Evolutionary conservation across 2,113 vertebrate genomes (phyloP).

Genomic region (Ranitomeya variabilis): DNA sequence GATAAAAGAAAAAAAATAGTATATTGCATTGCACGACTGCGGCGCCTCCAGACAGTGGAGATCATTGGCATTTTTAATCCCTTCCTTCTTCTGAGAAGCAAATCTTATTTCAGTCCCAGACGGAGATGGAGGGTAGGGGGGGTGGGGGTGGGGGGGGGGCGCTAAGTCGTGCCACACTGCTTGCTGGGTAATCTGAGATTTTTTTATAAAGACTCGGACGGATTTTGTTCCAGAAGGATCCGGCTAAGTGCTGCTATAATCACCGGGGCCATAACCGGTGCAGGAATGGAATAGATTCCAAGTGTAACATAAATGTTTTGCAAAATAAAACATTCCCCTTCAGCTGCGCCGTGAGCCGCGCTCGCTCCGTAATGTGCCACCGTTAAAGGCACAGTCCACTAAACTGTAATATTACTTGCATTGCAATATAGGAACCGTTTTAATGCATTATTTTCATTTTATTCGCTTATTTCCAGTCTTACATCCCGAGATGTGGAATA

Average conservation of each 20-base stretch:
- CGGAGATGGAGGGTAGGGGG: background rate
- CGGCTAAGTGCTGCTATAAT: slow-evolving; percentile 51
- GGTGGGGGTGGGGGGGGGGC: too few relatives aligned
- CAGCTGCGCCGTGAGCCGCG: background rate
- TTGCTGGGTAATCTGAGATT: slow-evolving; percentile 52
- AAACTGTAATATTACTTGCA: background rate
- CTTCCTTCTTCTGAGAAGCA: background rate
- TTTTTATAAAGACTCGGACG: slow-evolving; percentile 14
- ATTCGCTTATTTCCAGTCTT: background rate
- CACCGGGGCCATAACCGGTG: slow-evolving; percentile 32
- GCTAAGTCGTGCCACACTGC: background rate
- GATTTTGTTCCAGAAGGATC: slow-evolving; percentile 40
- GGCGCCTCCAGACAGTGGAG: background rate
- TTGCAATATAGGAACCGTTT: background rate
- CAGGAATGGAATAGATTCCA: slow-evolving; percentile 42
- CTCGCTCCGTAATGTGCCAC: background rate
- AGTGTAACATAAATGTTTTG: slow-evolving; percentile 44
- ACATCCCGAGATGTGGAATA: too few relatives aligned
- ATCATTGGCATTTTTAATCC: background rate
- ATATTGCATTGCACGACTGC: background rate
- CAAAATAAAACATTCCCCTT: slow-evolving; percentile 37
- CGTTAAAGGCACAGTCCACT: background rate
- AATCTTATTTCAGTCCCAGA: background rate
- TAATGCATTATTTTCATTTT: background rate
- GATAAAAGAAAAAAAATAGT: background rate